Percentiles rank a stretch among this genome's conserved stretches.
phyloP scores from a whole-genome alignment of 2,888 invertebrate genomes.

The Sepioteuthis lessoniana region DNA sequence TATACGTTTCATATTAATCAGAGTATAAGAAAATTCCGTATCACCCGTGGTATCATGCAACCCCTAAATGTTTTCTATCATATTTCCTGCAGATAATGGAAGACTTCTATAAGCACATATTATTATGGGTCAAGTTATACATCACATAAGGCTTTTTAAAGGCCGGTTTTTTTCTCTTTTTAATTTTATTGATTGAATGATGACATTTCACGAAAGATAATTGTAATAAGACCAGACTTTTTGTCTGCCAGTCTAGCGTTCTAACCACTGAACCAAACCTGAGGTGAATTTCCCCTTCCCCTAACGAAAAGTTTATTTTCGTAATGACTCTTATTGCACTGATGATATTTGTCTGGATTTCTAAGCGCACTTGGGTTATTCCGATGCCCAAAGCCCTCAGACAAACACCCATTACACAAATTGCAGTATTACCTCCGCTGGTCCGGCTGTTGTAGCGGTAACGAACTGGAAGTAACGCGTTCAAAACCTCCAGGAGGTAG shows the following conservation, averaged over 20 bases:
- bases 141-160: too few relatives aligned
- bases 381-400: background rate
- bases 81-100: too few relatives aligned
- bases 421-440: background rate
- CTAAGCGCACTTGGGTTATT: background rate
- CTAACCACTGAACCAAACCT: background rate
- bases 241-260: background rate
- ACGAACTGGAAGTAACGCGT: background rate
- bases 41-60: too few relatives aligned
- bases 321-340: background rate
- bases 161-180: too few relatives aligned
- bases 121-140: too few relatives aligned
- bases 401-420: background rate
- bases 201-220: too few relatives aligned
- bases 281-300: background rate
- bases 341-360: background rate
- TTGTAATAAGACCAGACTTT: background rate
- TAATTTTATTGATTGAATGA: too few relatives aligned
- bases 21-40: too few relatives aligned
- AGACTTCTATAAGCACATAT: too few relatives aligned
- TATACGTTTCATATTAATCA: too few relatives aligned
- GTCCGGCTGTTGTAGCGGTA: background rate
- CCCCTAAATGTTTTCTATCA: too few relatives aligned
- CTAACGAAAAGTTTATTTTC: background rate
- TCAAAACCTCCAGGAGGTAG: background rate